Base-by-base conservation (phyloP, 2,888 invertebrate genomes). In the Bursaphelenchus okinawaensis region DNA sequence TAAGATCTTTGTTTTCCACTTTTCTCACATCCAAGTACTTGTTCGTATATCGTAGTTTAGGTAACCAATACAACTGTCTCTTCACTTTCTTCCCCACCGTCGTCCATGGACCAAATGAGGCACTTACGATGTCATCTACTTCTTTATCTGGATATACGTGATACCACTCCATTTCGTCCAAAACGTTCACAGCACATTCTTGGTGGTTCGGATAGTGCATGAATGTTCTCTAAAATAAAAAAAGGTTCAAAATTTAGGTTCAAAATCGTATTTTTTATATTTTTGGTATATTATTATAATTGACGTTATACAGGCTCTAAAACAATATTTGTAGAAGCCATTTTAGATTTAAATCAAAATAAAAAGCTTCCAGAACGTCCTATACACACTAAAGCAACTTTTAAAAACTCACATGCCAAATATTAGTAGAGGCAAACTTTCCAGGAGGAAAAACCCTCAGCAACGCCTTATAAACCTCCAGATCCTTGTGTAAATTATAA, bases 201-300 rank as follows among this genome's bases (percentile, higher is more conserved):
- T 99, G 96, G 81, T 99, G 96, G 83, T 91, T 91, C 0, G 94
- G 93, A 85, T 90, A 95, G 83, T 94, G 92, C 88, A 90, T 88
- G 77, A 93, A 91, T 84, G 93, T 92, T 0, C 89, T 88, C 87
- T 94, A 91, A 84, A 91, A 89, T n/a, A n/a, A n/a, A n/a, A n/a
- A n/a, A n/a, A n/a, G n/a, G n/a, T n/a, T n/a, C n/a, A n/a, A n/a
- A n/a, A n/a, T n/a, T n/a, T n/a, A n/a, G n/a, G n/a, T n/a, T n/a
- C n/a, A n/a, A n/a, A n/a, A n/a, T n/a, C n/a, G n/a, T n/a, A n/a
- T n/a, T n/a, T n/a, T n/a, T n/a, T n/a, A n/a, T n/a, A n/a, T n/a
- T n/a, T n/a, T n/a, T n/a, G n/a, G n/a, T n/a, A n/a, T n/a, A n/a
- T n/a, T n/a, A n/a, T n/a, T n/a, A n/a, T n/a, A n/a, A n/a, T n/a